Evolutionary conservation across 2,113 vertebrate species (phyloP).

Genomic region (Rissa tridactyla): DNA sequence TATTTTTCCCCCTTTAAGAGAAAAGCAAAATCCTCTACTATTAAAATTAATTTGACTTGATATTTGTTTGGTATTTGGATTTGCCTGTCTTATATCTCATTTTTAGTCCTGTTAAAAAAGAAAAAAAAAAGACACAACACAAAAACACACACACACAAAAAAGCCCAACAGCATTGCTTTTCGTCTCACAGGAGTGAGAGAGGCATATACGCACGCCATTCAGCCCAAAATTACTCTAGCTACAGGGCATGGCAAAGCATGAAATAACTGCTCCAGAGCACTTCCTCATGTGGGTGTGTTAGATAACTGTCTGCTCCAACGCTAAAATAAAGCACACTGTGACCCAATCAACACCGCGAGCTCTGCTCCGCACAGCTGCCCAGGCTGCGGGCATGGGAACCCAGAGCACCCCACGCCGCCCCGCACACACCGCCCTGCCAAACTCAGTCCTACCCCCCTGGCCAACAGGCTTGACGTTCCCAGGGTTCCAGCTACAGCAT

Average conservation of each 20-base stretch:
- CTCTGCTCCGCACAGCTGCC: constrained; percentile 46
- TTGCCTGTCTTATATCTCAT: constrained; percentile 18
- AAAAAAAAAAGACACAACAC: not conserved
- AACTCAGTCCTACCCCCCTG: not conserved
- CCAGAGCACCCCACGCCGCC: not conserved
- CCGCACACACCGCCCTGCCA: not conserved
- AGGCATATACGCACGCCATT: constrained; percentile 57
- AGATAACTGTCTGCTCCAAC: constrained; percentile 78
- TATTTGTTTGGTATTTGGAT: constrained; percentile 58
- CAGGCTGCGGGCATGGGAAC: not conserved
- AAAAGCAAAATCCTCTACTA: constrained; percentile 40
- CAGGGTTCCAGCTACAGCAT: constrained; percentile 51
- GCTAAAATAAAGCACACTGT: constrained; percentile 69
- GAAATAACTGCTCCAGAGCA: constrained; percentile 78
- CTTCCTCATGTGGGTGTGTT: constrained; percentile 79
- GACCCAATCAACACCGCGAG: constrained; percentile 16
- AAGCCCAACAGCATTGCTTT: constrained; percentile 7
- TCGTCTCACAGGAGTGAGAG: constrained; percentile 57
- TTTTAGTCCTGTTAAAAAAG: constrained; percentile 19
- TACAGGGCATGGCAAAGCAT: constrained; percentile 78
- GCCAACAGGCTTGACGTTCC: constrained; percentile 13
- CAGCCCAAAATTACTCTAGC: constrained; percentile 75
- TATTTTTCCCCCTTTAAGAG: constrained; percentile 36
- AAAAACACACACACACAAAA: not conserved
- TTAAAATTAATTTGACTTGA: constrained; percentile 43